Conservation (phyloP, 2,797 vertebrate species). For the Pseudopleuronectes americanus region DNA sequence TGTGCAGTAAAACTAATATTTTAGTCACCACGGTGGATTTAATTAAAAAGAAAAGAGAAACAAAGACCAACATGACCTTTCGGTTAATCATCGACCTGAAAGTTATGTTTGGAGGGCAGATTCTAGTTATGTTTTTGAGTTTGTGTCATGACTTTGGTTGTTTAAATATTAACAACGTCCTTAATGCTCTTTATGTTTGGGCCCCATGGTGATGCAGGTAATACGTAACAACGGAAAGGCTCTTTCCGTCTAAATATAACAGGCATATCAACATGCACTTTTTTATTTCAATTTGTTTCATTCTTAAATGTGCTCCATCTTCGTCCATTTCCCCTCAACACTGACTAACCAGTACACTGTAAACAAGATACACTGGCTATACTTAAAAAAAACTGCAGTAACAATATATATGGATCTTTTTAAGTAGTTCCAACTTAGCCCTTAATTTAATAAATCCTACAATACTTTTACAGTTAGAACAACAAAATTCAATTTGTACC, state of each 20-base stretch:
- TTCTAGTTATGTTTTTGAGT: constrained; percentile 72
- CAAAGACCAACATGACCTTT: constrained; percentile 56
- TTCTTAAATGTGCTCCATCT: neutral
- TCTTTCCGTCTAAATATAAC: neutral
- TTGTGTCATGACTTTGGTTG: constrained; percentile 73
- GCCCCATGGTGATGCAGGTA: constrained; percentile 69
- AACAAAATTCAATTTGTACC: too few species aligned
- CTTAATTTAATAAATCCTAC: too few species aligned
- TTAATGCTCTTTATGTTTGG: constrained; percentile 78
- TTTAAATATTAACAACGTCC: constrained; percentile 85
- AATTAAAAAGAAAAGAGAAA: neutral
- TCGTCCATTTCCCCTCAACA: neutral
- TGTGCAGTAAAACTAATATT: constrained; percentile 45
- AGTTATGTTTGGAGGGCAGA: constrained; percentile 74
- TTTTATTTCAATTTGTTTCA: neutral
- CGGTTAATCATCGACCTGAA: constrained; percentile 74
- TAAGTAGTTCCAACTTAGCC: too few species aligned
- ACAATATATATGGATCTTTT: too few species aligned
- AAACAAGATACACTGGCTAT: too few species aligned
- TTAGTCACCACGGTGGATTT: constrained; percentile 40
- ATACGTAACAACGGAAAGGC: constrained; percentile 2
- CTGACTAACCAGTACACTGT: too few species aligned
- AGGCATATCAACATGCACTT: neutral
- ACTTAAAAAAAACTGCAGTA: too few species aligned
- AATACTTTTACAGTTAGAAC: too few species aligned